Base-by-base conservation (phyloP, 1,140 invertebrate genomes). In the Thrips palmi region DNA sequence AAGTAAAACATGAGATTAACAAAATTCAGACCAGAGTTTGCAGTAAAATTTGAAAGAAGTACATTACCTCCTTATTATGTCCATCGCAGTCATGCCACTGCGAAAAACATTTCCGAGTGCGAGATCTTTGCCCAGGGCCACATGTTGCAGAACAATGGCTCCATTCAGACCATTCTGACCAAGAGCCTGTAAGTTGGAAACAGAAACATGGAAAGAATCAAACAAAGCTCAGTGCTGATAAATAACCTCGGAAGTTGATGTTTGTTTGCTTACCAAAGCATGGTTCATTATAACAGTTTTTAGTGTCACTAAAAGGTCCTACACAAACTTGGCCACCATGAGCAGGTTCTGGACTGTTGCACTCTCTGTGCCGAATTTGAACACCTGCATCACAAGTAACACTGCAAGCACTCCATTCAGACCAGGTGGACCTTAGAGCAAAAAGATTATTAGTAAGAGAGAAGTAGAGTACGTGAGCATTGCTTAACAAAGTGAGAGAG, bases 331-430 rank as follows among this genome's bases (percentile, higher is more conserved):
- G 59, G 3, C 73, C 74, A 7, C 67, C 63, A 52, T 71, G 60
- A 5, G 60, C 52, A 0, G 74, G 74, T 11, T 57, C 33, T 4
- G 67, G 66, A 35, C 64, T 63, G 46, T 66, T 52, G 42, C 68
- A 71, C 38, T 60, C 54, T 27, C 67, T 51, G 41, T 59, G 55
- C 1, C 59, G 41, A 15, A 39, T 49, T 19, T 57, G 57, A 2
- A 77, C 53, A 0, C 74, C 74, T 20, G 63, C 71, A 4, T 73
- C 74, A 54, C 76, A 78, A 2, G 62, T 66, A 37, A 70, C 56
- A 2, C 64, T 67, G 47, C 75, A 80, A 2, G 52, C 42, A 11
- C 63, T 59, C 62, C 67, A 70, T 2, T 51, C 41, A 20, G 62
- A 58, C 71, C 68, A 73, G 17, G 60, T 49, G n/a, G 70, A 65